These are phyloP conservation scores for Clupea harengus DNA, from an alignment of 2,113 vertebrate genomes.

Conservation along the genomic window DNA sequence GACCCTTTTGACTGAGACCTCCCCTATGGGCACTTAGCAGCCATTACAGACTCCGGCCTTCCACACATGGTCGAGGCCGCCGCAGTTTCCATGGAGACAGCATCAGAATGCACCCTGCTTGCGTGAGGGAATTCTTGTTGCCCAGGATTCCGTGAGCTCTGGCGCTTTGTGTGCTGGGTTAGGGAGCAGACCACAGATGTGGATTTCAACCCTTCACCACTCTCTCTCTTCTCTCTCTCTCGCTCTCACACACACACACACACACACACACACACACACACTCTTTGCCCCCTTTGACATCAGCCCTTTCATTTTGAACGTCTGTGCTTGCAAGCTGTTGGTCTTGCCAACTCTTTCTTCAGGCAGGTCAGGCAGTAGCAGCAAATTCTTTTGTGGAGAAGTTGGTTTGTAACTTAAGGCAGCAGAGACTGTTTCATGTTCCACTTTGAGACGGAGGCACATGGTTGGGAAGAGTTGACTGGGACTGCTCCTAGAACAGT, in stretches of 20 bases:
- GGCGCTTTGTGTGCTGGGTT: slow-evolving; percentile 51
- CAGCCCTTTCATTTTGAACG: slow-evolving; percentile 20
- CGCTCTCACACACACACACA: slow-evolving; percentile 6
- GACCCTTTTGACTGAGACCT: slow-evolving; percentile 21
- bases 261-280: slow-evolving; percentile 13
- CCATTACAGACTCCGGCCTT: slow-evolving; percentile 17
- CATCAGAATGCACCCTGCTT: slow-evolving; percentile 57
- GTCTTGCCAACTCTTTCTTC: background rate
- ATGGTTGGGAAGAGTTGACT: background rate
- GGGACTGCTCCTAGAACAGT: background rate
- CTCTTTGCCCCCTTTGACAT: slow-evolving; percentile 27
- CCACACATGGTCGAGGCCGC: slow-evolving; percentile 43
- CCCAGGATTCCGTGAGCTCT: slow-evolving; percentile 46
- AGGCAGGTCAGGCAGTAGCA: background rate
- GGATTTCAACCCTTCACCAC: slow-evolving; percentile 53
- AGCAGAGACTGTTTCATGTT: background rate
- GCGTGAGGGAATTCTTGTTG: slow-evolving; percentile 57
- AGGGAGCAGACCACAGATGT: slow-evolving; percentile 55
- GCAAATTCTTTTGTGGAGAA: background rate
- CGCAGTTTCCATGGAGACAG: slow-evolving; percentile 60
- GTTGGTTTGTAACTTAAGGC: slow-evolving; percentile 9
- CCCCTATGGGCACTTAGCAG: background rate
- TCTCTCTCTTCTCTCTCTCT: slow-evolving; percentile 31
- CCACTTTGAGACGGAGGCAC: background rate
- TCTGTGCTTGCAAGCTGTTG: slow-evolving; percentile 58